Evolutionary conservation across 2,113 vertebrate genomes (phyloP).

Genomic region (Lycaon pictus): DNA sequence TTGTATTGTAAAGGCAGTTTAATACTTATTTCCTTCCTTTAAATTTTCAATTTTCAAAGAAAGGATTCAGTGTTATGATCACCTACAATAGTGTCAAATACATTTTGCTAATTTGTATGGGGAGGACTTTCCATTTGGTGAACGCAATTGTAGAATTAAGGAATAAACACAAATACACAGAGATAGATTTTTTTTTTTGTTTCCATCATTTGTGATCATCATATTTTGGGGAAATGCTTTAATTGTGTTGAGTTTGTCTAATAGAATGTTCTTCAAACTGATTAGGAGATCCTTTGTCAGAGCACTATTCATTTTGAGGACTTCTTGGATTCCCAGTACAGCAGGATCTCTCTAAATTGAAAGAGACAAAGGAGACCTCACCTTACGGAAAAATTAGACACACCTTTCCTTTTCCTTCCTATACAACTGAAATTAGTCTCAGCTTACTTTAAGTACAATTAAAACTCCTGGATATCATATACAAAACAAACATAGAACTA

Average conservation of each 20-base stretch:
- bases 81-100: neutral
- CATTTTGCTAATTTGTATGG: neutral
- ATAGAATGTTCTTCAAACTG: neutral
- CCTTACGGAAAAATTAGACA: neutral
- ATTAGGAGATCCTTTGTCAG: neutral
- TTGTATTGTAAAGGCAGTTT: neutral
- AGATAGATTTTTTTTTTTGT: neutral
- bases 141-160: neutral
- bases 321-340: neutral
- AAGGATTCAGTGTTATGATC: neutral
- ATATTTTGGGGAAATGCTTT: neutral
- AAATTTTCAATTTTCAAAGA: neutral
- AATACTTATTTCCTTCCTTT: neutral
- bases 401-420: neutral
- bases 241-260: neutral
- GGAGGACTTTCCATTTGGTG: neutral
- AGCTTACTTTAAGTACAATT: neutral
- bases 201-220: neutral
- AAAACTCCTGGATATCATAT: neutral
- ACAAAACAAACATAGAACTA: neutral
- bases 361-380: neutral
- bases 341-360: neutral
- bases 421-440: neutral
- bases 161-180: neutral
- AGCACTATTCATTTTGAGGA: neutral